Evolutionary conservation across 2,113 vertebrate genomes (phyloP), one percentile per base, ranked within the genome.

Genomic region (Corythornis cristatus): DNA sequence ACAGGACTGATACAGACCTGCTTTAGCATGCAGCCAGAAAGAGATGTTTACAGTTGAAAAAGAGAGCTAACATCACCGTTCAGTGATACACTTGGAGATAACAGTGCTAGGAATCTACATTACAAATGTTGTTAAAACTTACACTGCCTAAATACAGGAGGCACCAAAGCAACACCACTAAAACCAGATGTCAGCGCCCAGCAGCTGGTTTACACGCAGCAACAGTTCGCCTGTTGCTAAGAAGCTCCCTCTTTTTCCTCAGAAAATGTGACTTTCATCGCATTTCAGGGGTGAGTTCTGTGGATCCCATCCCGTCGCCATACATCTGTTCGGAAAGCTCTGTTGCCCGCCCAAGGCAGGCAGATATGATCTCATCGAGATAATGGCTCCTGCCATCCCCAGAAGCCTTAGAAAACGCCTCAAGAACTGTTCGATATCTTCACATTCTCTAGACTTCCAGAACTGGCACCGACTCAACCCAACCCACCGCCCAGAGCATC

Each of bases 171-270:
- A 45, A 9, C 40, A 51, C 31, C 56, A 50, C 5, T 10, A 56
- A 53, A 48, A 48, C 6, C 40, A 21, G n/a, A 15, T 1, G 13
- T n/a, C 40, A 23, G 28, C 28, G 46, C 16, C 28, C 35, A 5
- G 6, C 4, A 56, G 87, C 40, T 65, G 78, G 2, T 70, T n/a
- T 6, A 53, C 50, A 64, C 1, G 4, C 53, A 65, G 83, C 77
- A 74, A 74, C 43, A 40, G 71, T 18, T 12, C 10, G 84, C 77
- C 81, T 90, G 90, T 80, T 93, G 93, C 89, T 68, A 29, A 43
- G 35, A 31, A 65, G n/a, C 48, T 43, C 14, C 1, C 28, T 23
- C 20, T 7, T 33, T 11, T 15, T 20, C 28, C 50, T n/a, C 74
- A 16, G 45, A 50, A 87, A 85, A 66, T 4, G n/a, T 20, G 22